Base-by-base conservation (phyloP, 2,888 invertebrate genomes). In the Lathronympha strigana region DNA sequence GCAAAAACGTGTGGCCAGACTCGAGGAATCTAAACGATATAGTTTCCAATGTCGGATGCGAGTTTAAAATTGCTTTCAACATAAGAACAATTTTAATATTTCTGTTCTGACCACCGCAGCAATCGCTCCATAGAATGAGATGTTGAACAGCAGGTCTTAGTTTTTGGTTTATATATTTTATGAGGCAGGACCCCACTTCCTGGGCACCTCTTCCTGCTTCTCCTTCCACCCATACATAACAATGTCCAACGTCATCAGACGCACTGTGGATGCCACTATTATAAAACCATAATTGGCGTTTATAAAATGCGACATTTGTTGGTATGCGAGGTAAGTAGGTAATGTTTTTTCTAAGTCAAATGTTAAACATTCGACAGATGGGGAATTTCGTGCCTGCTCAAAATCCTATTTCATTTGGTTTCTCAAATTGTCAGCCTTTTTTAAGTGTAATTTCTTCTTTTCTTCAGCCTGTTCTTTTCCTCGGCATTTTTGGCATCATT, bases 231-330 rank as follows among this genome's bases (percentile, higher is more conserved):
- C 47, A 49, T n/a, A 49, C 47, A 25, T 49, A 49, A 25, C 47
- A 49, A 5, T 25, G 25, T n/a, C 47, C 47, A 25, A 6, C n/a
- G n/a, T 49, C 25, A 23, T 23, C 6, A 47, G 36, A 36, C 2
- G 62, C 69, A 49, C 49, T 51, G 38, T 67, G 62, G 38, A 69
- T 62, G 8, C 69, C 69, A 62, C 50, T 62, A 21, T 69, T 67
- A 50, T 64, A 67, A 3, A 69, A 62, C 67, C 69, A 69, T 17
- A 69, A 47, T 36, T 67, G 66, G 33, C 69, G 58, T 69, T 69
- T 69, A 53, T 69, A 69, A 66, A 69, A 69, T 11, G 53, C 58
- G 23, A 69, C 58, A 60, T 67, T 67, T 38, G 67, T 66, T 8
- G 69, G 62, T 55, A 69, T 67, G 17, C 68, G 57, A 28, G 67